Evolutionary conservation across 2,797 vertebrate genomes (phyloP), one percentile per base, ranked within the genome.

Genomic region (Trachops cirrhosus): DNA sequence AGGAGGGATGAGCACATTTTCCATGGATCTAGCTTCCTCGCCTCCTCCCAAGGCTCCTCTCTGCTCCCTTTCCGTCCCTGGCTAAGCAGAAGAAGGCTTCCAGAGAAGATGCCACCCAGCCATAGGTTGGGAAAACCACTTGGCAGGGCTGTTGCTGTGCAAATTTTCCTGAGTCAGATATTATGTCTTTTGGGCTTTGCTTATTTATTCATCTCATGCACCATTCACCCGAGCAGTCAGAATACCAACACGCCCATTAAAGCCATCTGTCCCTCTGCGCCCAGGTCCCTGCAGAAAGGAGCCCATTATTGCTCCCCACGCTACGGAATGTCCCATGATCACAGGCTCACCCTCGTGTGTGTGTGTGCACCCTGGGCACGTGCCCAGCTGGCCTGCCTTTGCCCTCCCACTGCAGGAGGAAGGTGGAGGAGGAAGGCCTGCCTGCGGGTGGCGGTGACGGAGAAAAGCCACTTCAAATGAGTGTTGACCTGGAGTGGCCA

Each of bases 91-190:
- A n/a, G n/a, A n/a, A n/a, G n/a, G n/a, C n/a, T 57, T n/a, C 78
- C 39, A 24, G 70, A 75, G 71, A 77, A 62, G 46, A 86, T 64
- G 86, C n/a, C 73, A 41, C 52, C 34, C 50, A 44, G 9, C 14
- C 46, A 1, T 14, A 46, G 89, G 80, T 57, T 5, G 48, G 88
- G 79, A 78, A 79, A 54, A 84, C 24, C 29, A 57, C 32, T 96
- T 97, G 98, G 97, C 98, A 97, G 97, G 86, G 41, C 8, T 91
- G 94, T 94, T 86, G 14, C 90, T 94, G 96, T 97, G 95, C 97
- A 96, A 39, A 95, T 97, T 97, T 97, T 94, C 95, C 96, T 96
- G 75, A 91, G 97, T 97, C 94, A 96, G 97, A 97, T 97, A 97
- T 97, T 95, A 93, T 93, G 91, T 94, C 92, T 92, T 94, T 86